Base-by-base conservation (phyloP, 2,113 vertebrate species). In the Phrynocephalus versicolor region DNA sequence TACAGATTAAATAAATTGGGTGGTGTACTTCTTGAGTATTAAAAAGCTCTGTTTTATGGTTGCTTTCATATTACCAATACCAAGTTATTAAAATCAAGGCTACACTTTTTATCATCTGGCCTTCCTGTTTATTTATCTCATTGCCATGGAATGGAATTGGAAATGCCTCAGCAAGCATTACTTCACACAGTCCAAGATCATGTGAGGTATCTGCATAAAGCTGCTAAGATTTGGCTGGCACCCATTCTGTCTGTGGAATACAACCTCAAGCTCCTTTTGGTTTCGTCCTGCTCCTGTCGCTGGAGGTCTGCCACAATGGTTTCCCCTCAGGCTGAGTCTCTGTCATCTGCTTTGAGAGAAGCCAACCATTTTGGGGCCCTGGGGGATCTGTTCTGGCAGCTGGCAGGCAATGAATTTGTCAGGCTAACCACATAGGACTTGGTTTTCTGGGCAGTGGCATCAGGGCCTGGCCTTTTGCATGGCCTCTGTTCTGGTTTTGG, bases 331-430 rank as follows among this genome's bases (percentile, higher is more conserved):
- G 87, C 84, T 84, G 86, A 76, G 92, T 95, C 93, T 74, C n/a
- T 80, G 90, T 93, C 94, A 93, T 89, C 84, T 95, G 72, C 91
- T 95, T 90, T 88, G 94, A 95, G 79, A 94, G 92, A 81, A 89
- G 74, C 89, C 93, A 92, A 82, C 90, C 84, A 90, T 84, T 51
- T 83, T 88, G 92, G 86, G 91, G 79, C 88, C 87, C 91, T 92
- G 88, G 2, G 84, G 92, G 87, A 90, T 35, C 82, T 89, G 91
- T 83, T 92, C 91, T 94, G 94, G 94, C 96, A 95, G 92, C 92
- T 95, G 90, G 91, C 87, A 90, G 81, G 25, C 88, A 94, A 88
- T 93, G 93, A 71, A 65, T 81, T 55, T 74, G 84, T 37, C 84
- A 81, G 37, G n/a, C 57, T 58, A 65, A 65, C 64, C 78, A 39